Base-by-base conservation (phyloP, 2,113 vertebrate genomes). In the Corapipo altera region DNA sequence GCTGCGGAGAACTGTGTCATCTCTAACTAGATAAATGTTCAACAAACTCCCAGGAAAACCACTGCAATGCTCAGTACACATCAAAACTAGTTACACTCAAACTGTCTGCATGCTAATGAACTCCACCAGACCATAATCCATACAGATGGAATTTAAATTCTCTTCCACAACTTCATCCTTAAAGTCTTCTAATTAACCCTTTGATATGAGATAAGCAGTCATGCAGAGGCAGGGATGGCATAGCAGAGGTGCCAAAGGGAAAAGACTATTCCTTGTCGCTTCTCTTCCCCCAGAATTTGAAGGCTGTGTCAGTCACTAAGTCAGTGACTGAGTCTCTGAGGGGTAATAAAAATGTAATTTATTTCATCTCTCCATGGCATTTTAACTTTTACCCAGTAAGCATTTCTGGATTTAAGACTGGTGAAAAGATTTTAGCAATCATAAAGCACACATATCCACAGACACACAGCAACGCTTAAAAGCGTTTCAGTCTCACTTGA, bases 351-450 rank as follows among this genome's bases (percentile, higher is more conserved):
- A 78, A 79, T 88, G 65, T 57, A 7, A 18, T 69, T 79, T 81
- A 83, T 58, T 87, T 89, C 35, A 78, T 80, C 80, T 92, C 52
- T 66, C 39, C 49, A 32, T 37, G 39, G 64, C 77, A 89, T 82
- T 91, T 94, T 78, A 91, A 91, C 93, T 94, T 94, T 81, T 80
- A 92, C 24, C 49, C 41, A 83, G 58, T 91, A 96, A 93, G 83
- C 76, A 82, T 33, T 61, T 94, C 43, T 94, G 55, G 67, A 89
- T 89, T 96, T 96, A 94, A 71, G 94, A 92, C 46, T 77, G 20
- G 77, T 67, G 96, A 74, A 65, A 76, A 75, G 0, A 5, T 95
- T 97, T 86, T 79, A 93, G 87, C 79, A 97, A 86, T 55, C 72
- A 93, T 66, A 89, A 95, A 93, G 77, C 61, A 62, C 39, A 57